Percentiles rank a stretch among this genome's conserved stretches.
These are phyloP conservation scores for Ceratoteleas bidentatus DNA, from an alignment of 1,140 invertebrate species.

Conservation along the genomic window DNA sequence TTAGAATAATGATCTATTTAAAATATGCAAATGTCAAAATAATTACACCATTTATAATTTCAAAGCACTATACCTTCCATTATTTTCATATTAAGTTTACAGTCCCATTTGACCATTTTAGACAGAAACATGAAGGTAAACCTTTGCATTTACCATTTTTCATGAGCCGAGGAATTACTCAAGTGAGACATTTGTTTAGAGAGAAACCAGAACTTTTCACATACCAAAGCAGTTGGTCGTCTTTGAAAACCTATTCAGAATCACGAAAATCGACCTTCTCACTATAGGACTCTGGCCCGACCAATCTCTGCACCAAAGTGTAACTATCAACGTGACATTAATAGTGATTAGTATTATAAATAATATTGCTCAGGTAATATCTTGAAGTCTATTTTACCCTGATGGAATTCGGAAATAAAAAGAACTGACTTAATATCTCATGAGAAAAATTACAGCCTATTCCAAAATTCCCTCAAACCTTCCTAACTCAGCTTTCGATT, in stretches of 20 bases:
- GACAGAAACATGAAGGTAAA: slow-evolving; percentile 2
- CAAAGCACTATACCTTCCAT: too few species aligned
- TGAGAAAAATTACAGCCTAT: too few species aligned
- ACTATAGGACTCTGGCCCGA: neutral
- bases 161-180: neutral
- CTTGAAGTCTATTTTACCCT: too few species aligned
- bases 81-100: too few species aligned
- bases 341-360: neutral
- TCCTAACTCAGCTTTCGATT: too few species aligned
- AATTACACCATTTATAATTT: too few species aligned
- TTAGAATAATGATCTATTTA: too few species aligned
- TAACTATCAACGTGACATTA: neutral
- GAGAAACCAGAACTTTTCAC: neutral
- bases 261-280: neutral
- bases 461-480: too few species aligned
- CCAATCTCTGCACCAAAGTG: neutral
- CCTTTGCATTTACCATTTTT: neutral
- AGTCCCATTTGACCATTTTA: neutral
- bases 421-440: too few species aligned
- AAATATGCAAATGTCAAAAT: too few species aligned
- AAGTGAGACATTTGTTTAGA: neutral
- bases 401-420: too few species aligned
- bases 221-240: neutral
- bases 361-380: neutral
- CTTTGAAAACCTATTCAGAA: slow-evolving; percentile 2